Evolutionary conservation across 2,113 vertebrate species (phyloP).

Genomic region (Lepisosteus oculatus): DNA sequence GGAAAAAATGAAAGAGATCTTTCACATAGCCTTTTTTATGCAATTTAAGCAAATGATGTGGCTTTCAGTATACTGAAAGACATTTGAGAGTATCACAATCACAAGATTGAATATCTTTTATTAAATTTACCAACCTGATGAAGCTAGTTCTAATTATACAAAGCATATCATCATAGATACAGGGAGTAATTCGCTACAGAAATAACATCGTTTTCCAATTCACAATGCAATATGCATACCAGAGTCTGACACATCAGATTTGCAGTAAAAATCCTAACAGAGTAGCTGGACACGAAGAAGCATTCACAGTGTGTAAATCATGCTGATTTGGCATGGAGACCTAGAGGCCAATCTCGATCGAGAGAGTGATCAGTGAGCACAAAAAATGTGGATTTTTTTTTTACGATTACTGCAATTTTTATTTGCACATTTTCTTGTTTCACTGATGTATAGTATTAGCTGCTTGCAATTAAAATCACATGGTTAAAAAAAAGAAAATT

Average conservation of each 20-base stretch:
- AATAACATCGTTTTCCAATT: background rate
- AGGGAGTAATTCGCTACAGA: background rate
- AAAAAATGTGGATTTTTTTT: background rate
- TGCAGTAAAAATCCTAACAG: background rate
- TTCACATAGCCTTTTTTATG: slow-evolving; percentile 22
- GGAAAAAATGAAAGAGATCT: slow-evolving; percentile 29
- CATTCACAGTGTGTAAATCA: too few species aligned
- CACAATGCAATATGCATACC: background rate
- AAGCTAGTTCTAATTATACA: background rate
- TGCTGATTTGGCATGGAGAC: too few species aligned
- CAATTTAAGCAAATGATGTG: slow-evolving; percentile 31
- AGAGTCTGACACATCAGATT: slow-evolving; percentile 5
- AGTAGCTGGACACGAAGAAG: too few species aligned
- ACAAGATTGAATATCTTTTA: background rate
- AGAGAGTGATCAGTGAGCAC: too few species aligned
- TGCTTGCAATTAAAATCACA: background rate
- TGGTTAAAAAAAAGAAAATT: background rate
- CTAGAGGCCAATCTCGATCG: too few species aligned
- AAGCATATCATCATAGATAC: background rate
- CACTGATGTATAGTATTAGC: background rate
- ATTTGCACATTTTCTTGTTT: background rate
- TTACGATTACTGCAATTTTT: background rate
- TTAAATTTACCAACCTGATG: background rate
- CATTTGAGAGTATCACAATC: slow-evolving; percentile 13
- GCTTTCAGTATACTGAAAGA: slow-evolving; percentile 14